A percentile compares a stretch with the other conserved stretches of the same genome.
Conservation (phyloP, 2,888 invertebrate species). For the Dynastes hyllus region DNA sequence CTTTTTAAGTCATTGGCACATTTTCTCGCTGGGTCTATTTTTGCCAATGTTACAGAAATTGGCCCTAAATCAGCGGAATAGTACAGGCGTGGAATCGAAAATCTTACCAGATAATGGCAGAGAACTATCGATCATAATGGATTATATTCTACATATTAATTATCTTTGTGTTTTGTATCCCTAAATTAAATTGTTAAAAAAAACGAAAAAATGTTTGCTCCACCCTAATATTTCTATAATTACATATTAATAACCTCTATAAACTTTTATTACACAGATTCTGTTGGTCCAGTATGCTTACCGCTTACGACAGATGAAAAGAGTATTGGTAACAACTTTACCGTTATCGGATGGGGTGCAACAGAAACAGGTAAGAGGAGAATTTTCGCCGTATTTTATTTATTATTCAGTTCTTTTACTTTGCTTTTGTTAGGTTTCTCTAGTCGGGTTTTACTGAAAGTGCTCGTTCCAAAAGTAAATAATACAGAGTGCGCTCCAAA, state of each 20-base stretch:
- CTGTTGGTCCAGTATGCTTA: constrained; percentile 71
- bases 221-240: constrained; percentile 50
- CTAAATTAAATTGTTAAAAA: too few species aligned
- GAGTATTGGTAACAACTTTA: neutral
- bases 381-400: constrained; percentile 3
- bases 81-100: too few species aligned
- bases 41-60: too few species aligned
- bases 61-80: too few species aligned
- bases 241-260: neutral
- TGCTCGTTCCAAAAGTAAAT: constrained; percentile 64
- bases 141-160: too few species aligned
- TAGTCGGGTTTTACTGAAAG: constrained; percentile 63
- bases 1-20: too few species aligned
- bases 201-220: too few species aligned
- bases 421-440: constrained; percentile 44
- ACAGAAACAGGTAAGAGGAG: constrained; percentile 43
- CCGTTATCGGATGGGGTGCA: constrained; percentile 78
- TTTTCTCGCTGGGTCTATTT: too few species aligned
- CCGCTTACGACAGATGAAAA: constrained; percentile 61
- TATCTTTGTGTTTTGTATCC: too few species aligned
- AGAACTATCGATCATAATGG: too few species aligned
- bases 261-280: constrained; percentile 28
- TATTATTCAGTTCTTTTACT: neutral
- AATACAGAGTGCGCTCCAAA: constrained; percentile 59
- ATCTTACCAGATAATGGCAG: too few species aligned